Base-by-base conservation (phyloP, 2,888 invertebrate genomes). In the Odontomyia ornata region DNA sequence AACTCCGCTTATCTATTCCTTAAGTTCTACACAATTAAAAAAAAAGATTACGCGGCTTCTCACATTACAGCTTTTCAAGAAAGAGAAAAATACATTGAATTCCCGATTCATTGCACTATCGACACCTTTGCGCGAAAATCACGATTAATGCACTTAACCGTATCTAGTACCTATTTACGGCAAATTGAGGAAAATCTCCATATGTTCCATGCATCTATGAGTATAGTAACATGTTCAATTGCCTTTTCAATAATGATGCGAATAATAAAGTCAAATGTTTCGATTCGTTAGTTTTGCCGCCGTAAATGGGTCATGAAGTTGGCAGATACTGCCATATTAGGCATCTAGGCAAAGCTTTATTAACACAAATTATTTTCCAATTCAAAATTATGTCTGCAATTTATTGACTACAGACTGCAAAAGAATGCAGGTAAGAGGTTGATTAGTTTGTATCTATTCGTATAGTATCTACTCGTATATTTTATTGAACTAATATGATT, bases 251-350 rank as follows among this genome's bases (percentile, higher is more conserved):
- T 15, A 52, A 52, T 4, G 52, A 52, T 52, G 52, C 7, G 5
- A 52, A 15, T 52, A 52, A 52, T 52, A 15, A 52, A 52, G 52
- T 4, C 36, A 52, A 52, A n/a, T 18, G 52, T 9, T 52, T 28
- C 64, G 64, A 64, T 64, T 64, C 64, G 64, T 30, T 64, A 30
- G 7, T 15, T 64, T 64, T 64, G 30, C 30, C 30, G 27, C 30
- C 64, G 64, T n/a, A 64, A 64, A 64, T 64, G 64, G 64, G 64
- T 64, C 30, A 30, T 30, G 11, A 64, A 28, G 64, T 11, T 64
- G 64, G 23, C 30, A 30, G 64, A 11, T 5, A 30, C 28, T n/a
- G 13, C 64, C 30, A 64, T 64, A 64, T 64, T 30, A 30, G 64
- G 57, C 11, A 60, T 60, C 23, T 25, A 60, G 4, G 57, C 57